Evolutionary conservation across 2,888 invertebrate species (phyloP).

Genomic region (Parnassius mnemosyne): DNA sequence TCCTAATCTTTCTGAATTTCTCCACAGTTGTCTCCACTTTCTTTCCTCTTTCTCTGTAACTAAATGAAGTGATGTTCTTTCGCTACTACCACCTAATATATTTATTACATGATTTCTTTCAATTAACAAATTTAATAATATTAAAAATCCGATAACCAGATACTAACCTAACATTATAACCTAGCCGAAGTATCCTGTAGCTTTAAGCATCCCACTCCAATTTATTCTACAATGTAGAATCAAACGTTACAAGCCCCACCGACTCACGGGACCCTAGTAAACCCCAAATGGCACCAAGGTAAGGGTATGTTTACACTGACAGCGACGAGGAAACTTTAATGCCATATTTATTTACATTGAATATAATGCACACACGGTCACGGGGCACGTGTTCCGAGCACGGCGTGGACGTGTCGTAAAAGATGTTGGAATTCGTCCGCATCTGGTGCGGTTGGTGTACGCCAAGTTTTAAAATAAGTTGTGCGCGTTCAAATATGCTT

Average conservation of each 20-base stretch:
- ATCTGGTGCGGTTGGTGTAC: conserved; percentile 64
- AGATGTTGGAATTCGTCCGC: conserved; percentile 56
- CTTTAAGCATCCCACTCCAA: no score
- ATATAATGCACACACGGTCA: conserved; percentile 52
- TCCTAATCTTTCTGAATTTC: no score
- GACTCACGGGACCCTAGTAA: conserved; percentile 22
- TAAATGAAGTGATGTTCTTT: no score
- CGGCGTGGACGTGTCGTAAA: conserved; percentile 58
- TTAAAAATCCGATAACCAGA: no score
- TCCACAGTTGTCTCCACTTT: no score
- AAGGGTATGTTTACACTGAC: conserved; percentile 68
- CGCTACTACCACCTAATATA: no score
- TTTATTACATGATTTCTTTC: no score
- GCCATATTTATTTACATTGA: conserved; percentile 72
- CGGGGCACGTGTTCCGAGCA: conserved; percentile 59
- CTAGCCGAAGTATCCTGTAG: no score
- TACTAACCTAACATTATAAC: no score
- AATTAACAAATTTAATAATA: no score
- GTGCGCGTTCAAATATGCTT: conserved; percentile 29
- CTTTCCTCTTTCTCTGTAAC: no score
- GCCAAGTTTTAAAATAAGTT: conserved; percentile 42
- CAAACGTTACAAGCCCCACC: not conserved
- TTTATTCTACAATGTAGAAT: no score
- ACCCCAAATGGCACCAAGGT: conserved; percentile 36
- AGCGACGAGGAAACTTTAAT: conserved; percentile 51